Percentiles rank a stretch among this genome's conserved stretches.
phyloP scores from a whole-genome alignment of 2,888 invertebrate species.

The Girardia tigrina region DNA sequence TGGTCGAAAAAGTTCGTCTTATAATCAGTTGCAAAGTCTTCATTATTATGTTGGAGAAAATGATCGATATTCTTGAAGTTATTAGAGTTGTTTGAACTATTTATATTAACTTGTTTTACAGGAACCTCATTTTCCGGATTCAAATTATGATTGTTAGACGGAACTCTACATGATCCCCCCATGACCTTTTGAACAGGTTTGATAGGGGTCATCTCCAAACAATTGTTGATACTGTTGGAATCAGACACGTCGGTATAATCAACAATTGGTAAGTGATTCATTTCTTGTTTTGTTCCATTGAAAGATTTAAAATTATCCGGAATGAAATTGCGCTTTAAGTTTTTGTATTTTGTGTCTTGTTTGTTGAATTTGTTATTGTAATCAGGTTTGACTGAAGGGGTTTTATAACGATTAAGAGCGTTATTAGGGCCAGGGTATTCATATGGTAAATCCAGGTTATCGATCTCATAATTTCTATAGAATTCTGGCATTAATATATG shows the following conservation, averaged over 20 bases:
- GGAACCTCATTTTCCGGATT: not conserved
- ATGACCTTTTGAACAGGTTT: slow-evolving; percentile 9
- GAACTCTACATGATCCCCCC: not conserved
- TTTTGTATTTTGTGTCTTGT: not conserved
- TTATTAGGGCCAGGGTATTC: not conserved
- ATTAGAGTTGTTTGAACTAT: not conserved
- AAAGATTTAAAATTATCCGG: not conserved
- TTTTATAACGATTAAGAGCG: not conserved
- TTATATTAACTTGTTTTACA: not conserved
- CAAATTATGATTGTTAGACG: not conserved
- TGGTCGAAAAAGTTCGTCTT: not conserved
- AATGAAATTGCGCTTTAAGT: not conserved
- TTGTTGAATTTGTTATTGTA: not conserved
- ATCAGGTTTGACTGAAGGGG: not conserved
- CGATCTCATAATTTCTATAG: not conserved
- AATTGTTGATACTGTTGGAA: not conserved
- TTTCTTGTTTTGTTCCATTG: not conserved
- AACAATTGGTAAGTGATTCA: not conserved
- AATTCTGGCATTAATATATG: not conserved
- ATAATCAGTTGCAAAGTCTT: no score
- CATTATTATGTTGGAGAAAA: no score
- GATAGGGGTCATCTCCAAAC: not conserved
- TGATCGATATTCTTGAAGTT: no score
- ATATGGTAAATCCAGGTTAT: not conserved
- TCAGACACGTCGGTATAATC: not conserved